Percentiles rank a stretch among this genome's conserved stretches.
phyloP scores from a whole-genome alignment of 2,797 vertebrate species.

The Mormyrops boulengeri region DNA sequence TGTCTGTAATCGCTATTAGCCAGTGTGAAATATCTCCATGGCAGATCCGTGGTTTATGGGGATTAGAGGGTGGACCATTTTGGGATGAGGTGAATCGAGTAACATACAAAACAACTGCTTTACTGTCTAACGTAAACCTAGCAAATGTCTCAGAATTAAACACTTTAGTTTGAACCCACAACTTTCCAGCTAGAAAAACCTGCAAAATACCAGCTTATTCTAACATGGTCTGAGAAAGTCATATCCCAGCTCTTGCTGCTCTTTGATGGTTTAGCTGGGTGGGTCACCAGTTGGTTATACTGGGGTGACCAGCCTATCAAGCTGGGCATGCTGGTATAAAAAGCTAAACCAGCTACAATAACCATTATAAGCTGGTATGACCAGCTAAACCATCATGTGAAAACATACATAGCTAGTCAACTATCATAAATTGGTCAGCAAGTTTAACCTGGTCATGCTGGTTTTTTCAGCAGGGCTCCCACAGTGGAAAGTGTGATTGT shows the following conservation, averaged over 20 bases:
- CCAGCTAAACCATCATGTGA: not conserved
- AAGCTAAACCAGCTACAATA: not conserved
- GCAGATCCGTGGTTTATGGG: not conserved
- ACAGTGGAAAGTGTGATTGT: not conserved
- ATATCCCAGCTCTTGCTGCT: not conserved
- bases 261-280: not conserved
- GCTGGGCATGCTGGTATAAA: not conserved
- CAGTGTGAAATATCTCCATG: not conserved
- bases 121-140: not conserved
- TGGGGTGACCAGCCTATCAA: not conserved
- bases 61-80: not conserved
- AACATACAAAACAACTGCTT: not conserved
- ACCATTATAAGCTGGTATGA: not conserved
- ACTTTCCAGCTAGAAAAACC: not conserved
- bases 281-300: not conserved
- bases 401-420: not conserved
- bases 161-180: not conserved
- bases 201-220: not conserved
- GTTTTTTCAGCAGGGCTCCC: not conserved
- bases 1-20: not conserved
- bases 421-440: not conserved
- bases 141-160: constrained; percentile 13
- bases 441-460: not conserved
- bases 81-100: not conserved
- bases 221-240: not conserved